Conservation (phyloP, 2,888 invertebrate genomes). For the Melanostoma scalare region DNA sequence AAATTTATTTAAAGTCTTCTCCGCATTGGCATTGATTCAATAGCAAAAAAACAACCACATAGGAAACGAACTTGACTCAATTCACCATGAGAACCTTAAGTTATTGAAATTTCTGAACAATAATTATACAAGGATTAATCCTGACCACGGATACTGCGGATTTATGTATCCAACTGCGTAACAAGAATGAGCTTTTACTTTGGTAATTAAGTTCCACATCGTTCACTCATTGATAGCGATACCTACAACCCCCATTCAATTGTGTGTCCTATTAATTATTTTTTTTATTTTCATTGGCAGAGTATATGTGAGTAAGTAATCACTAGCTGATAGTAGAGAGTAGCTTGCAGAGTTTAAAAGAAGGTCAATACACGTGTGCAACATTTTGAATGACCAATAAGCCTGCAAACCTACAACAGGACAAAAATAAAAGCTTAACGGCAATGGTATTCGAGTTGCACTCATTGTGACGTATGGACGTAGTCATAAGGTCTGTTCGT, state of each 20-base stretch:
- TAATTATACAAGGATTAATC: constrained; percentile 56
- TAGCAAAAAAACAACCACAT: too few species aligned
- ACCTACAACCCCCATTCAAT: constrained; percentile 18
- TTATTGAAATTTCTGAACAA: constrained; percentile 10
- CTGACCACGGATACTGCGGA: constrained; percentile 60
- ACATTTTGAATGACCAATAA: too few species aligned
- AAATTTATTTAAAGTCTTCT: too few species aligned
- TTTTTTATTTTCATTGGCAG: constrained; percentile 26
- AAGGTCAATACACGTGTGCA: too few species aligned
- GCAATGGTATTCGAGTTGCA: too few species aligned
- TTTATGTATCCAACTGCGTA: constrained; percentile 66
- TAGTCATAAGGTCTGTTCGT: too few species aligned
- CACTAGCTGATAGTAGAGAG: constrained; percentile 21
- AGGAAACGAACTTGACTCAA: neutral
- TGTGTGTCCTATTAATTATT: neutral
- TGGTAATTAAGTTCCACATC: constrained; percentile 57
- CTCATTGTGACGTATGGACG: too few species aligned
- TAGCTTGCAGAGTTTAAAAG: neutral
- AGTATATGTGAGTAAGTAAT: constrained; percentile 22
- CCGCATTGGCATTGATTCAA: too few species aligned
- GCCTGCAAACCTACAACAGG: too few species aligned
- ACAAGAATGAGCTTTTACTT: constrained; percentile 71
- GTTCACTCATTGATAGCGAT: constrained; percentile 27
- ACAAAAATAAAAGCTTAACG: too few species aligned
- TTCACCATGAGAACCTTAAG: neutral